These are phyloP conservation scores for Cottus gobio DNA, from an alignment of 2,113 vertebrate species.

Conservation along the genomic window DNA sequence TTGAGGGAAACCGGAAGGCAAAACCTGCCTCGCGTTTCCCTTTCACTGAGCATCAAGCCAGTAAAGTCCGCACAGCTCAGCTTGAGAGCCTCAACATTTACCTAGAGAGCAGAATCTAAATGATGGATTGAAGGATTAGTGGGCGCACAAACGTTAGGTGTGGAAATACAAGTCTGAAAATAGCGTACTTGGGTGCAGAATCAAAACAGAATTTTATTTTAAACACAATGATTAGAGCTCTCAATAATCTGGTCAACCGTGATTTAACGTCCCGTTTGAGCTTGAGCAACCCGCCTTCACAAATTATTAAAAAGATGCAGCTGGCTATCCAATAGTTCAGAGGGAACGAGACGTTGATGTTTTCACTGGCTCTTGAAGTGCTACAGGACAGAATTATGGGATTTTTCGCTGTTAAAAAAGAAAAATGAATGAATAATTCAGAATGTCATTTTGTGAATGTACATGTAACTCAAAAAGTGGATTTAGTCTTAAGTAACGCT, in stretches of 20 bases:
- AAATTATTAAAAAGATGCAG: background rate
- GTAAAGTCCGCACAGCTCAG: background rate
- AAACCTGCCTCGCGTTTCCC: slow-evolving; percentile 14
- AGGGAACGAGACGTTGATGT: background rate
- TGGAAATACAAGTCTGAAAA: slow-evolving; percentile 9
- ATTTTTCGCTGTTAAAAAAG: background rate
- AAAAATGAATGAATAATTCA: background rate
- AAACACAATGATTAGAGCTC: background rate
- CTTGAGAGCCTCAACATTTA: slow-evolving; percentile 1
- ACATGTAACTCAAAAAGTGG: background rate
- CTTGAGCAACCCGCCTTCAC: background rate
- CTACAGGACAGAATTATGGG: background rate
- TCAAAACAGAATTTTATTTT: background rate
- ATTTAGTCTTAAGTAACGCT: background rate
- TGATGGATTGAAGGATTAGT: background rate
- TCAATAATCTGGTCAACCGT: background rate
- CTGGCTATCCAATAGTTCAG: background rate
- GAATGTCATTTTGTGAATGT: background rate
- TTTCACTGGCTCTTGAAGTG: background rate
- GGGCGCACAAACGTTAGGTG: background rate
- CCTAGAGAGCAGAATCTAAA: slow-evolving; percentile 22
- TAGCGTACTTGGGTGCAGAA: background rate
- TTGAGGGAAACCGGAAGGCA: slow-evolving; percentile 38
- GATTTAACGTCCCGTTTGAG: background rate
- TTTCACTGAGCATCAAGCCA: background rate